phyloP scores from a whole-genome alignment of 2,113 vertebrate genomes.

The Lonchura striata region DNA sequence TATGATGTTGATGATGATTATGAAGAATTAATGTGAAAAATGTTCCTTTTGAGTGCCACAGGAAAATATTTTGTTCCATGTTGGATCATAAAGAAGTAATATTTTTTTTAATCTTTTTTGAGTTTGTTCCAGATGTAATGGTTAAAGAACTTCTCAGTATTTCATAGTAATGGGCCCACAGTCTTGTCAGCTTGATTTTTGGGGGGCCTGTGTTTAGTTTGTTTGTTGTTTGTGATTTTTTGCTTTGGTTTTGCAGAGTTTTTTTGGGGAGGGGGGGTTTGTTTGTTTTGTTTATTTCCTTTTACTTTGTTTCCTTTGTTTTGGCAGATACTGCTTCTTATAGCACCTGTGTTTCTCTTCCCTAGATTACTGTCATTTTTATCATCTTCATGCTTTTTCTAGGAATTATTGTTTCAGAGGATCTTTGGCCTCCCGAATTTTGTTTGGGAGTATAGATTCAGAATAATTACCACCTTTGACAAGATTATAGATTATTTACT shows the following conservation, averaged over 20 bases:
- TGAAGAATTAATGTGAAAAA: background rate
- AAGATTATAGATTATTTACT: background rate
- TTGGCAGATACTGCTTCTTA: background rate
- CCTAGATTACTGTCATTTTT: background rate
- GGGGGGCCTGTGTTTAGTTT: background rate
- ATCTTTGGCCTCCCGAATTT: background rate
- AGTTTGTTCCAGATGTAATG: background rate
- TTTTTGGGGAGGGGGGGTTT: background rate
- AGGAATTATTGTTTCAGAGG: background rate
- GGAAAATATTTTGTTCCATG: background rate
- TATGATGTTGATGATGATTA: background rate
- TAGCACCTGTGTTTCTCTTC: background rate
- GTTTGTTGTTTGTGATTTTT: background rate
- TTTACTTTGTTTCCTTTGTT: background rate
- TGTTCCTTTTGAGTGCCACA: background rate
- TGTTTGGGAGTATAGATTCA: background rate
- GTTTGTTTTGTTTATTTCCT: background rate
- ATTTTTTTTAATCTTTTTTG: background rate
- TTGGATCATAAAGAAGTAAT: background rate
- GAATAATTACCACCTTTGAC: background rate
- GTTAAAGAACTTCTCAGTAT: background rate
- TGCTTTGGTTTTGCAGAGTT: background rate
- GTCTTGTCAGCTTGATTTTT: background rate
- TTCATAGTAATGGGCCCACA: background rate
- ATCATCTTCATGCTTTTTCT: background rate